Evolutionary conservation across 2,888 invertebrate genomes (phyloP).

Genomic region (Acrocyrtus sp.): DNA sequence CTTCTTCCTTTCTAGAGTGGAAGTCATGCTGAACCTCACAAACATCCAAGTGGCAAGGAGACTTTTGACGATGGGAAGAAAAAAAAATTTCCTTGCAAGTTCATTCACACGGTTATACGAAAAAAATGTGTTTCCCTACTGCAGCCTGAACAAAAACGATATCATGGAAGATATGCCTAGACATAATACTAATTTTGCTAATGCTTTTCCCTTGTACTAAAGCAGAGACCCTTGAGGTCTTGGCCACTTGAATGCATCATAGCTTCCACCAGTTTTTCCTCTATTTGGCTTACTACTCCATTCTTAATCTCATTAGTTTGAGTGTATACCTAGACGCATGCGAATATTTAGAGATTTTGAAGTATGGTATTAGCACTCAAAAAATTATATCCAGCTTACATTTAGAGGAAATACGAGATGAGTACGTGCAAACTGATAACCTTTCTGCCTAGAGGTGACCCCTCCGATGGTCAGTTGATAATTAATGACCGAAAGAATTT

Average conservation of each 20-base stretch:
- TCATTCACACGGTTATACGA: slow-evolving; percentile 45
- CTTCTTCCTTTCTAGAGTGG: slow-evolving; percentile 16
- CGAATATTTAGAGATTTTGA: no score
- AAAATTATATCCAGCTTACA: no score
- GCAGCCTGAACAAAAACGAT: no score
- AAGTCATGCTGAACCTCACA: slow-evolving; percentile 28
- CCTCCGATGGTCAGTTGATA: neutral
- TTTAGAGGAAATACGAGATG: neutral
- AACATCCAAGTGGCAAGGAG: neutral
- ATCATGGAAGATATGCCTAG: neutral
- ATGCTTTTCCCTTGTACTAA: no score
- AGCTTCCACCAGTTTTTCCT: neutral
- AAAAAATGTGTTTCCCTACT: no score
- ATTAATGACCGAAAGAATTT: no score
- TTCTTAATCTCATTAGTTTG: no score
- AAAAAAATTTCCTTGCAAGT: slow-evolving; percentile 28
- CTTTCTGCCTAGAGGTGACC: neutral
- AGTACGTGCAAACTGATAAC: neutral
- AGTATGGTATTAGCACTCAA: no score
- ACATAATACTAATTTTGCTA: no score
- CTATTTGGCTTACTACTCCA: no score
- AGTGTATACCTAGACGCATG: no score
- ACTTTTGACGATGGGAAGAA: neutral
- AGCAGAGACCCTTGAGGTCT: slow-evolving; percentile 36
- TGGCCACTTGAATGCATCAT: no score